These are phyloP conservation scores for Hydropotes inermis DNA, from an alignment of 2,113 vertebrate genomes.

Conservation along the genomic window DNA sequence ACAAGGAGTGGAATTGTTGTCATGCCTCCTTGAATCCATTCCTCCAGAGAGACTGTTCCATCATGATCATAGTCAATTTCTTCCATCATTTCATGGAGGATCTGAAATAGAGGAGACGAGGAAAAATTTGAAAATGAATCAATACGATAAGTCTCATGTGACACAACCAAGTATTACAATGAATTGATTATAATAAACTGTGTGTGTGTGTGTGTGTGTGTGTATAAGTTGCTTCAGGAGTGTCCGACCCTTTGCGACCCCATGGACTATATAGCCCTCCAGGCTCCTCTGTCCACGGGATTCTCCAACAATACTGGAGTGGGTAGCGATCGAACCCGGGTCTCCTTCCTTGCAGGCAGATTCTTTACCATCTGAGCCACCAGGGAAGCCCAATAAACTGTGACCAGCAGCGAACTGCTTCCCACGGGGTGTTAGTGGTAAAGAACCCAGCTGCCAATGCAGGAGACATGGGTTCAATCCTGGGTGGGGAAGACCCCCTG, in stretches of 20 bases:
- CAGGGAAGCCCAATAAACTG: neutral
- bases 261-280: neutral
- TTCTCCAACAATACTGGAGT: neutral
- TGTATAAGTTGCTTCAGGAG: neutral
- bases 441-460: neutral
- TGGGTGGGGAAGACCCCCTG: neutral
- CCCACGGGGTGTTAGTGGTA: too few species aligned
- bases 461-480: neutral
- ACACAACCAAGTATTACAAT: neutral
- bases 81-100: slow-evolving; percentile 98
- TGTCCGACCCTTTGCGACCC: neutral
- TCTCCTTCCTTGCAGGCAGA: neutral
- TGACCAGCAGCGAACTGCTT: neutral
- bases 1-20: slow-evolving; percentile 95
- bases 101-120: slow-evolving; percentile 77
- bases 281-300: neutral
- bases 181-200: neutral
- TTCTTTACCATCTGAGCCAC: neutral
- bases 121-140: neutral
- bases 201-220: neutral
- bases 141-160: neutral
- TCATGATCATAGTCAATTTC: slow-evolving; percentile 97
- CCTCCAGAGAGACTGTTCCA: slow-evolving; percentile 92
- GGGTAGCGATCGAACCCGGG: neutral
- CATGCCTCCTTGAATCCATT: slow-evolving; percentile 98